Conservation (phyloP, 1,140 invertebrate species). For the Eumeta japonica region DNA sequence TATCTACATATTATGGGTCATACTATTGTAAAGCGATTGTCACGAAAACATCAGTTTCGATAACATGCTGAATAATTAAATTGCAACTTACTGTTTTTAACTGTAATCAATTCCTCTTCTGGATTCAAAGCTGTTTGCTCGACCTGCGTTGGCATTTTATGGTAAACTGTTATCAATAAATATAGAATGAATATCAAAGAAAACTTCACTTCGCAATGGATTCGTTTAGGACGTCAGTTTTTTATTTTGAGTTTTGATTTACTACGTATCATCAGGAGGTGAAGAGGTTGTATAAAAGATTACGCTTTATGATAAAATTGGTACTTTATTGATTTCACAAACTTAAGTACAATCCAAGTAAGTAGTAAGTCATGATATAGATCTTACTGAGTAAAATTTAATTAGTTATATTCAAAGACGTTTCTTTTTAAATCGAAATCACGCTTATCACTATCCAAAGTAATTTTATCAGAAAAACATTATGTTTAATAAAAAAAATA, state of each 20-base stretch:
- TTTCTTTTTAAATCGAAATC: conserved; percentile 4
- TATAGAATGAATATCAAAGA: conserved; percentile 4
- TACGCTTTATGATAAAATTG: conserved; percentile 16
- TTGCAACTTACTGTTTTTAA: conserved; percentile 26
- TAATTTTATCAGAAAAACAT: conserved; percentile 1
- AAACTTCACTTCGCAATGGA: background rate
- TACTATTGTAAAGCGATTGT: too few relatives aligned
- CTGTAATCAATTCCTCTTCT: conserved; percentile 45
- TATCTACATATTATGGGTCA: too few relatives aligned
- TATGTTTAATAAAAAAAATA: background rate
- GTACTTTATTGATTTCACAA: conserved; percentile 29
- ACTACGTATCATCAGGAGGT: background rate
- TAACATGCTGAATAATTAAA: too few relatives aligned
- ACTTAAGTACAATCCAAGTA: too few relatives aligned
- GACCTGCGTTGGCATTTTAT: conserved; percentile 34
- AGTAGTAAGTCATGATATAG: conserved; percentile 24
- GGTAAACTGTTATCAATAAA: too few relatives aligned
- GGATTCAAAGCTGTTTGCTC: conserved; percentile 41
- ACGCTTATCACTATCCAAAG: conserved; percentile 5
- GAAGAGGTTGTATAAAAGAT: background rate
- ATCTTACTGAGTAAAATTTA: conserved; percentile 22
- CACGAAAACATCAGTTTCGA: too few relatives aligned
- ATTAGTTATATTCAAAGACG: conserved; percentile 17
- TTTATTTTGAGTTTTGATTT: background rate
- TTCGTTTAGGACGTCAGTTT: background rate